phyloP scores from a whole-genome alignment of 2,888 invertebrate genomes.

The Rhogogaster chlorosoma region DNA sequence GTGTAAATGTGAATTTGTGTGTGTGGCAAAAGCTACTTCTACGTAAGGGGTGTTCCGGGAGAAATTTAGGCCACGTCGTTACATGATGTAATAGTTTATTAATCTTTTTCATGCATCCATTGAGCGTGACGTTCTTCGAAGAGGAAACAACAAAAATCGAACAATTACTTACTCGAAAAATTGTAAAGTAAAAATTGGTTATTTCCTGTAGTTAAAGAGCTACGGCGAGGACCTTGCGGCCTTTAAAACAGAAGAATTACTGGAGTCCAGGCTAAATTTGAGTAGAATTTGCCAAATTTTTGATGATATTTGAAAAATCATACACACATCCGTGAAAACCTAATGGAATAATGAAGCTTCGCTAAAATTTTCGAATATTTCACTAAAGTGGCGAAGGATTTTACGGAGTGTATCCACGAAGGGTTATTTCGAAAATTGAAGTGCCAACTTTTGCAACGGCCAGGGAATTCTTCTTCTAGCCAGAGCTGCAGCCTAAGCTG shows the following conservation, averaged over 20 bases:
- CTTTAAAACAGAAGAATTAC: too few relatives aligned
- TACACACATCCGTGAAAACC: neutral
- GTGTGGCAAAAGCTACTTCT: neutral
- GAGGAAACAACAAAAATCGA: neutral
- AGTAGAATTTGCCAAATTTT: neutral
- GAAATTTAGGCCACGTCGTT: constrained; percentile 24
- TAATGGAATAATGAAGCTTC: neutral
- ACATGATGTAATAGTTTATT: neutral
- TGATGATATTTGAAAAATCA: neutral
- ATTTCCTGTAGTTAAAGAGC: too few relatives aligned
- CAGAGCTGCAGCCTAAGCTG: too few relatives aligned
- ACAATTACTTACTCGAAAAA: neutral
- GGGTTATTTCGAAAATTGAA: neutral
- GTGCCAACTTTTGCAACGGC: neutral
- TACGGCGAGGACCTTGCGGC: too few relatives aligned
- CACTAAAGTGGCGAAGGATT: neutral
- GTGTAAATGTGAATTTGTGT: neutral
- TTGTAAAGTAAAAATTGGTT: too few relatives aligned
- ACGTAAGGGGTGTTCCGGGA: constrained; percentile 24
- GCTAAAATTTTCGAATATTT: neutral
- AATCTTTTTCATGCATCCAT: neutral
- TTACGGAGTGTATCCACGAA: neutral
- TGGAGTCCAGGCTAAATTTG: too few relatives aligned
- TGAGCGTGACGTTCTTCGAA: neutral
- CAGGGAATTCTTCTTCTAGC: neutral